Evolutionary conservation across 2,113 vertebrate genomes (phyloP).

Genomic region (Megalops atlanticus): DNA sequence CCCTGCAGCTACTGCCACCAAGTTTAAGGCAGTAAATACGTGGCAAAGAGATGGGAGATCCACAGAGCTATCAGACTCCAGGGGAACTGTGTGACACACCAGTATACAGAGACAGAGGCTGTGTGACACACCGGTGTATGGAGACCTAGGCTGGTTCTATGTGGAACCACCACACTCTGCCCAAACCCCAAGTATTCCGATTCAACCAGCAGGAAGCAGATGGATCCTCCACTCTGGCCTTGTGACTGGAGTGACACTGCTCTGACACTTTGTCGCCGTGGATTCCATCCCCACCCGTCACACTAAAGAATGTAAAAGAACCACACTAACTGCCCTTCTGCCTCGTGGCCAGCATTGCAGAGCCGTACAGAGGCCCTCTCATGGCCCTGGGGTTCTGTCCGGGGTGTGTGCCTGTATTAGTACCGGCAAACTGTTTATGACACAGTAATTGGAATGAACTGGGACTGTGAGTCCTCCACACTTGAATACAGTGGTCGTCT

Average conservation of each 20-base stretch:
- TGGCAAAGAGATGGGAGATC: neutral
- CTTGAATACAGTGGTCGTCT: neutral
- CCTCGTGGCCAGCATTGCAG: neutral
- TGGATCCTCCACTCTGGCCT: no score
- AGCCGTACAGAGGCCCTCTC: no score
- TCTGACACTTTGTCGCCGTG: neutral
- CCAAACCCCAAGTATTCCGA: no score
- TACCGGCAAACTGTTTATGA: neutral
- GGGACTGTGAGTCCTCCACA: neutral
- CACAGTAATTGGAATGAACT: neutral
- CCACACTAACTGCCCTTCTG: neutral
- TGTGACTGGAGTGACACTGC: neutral
- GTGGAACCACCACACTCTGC: no score
- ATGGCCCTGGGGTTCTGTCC: neutral
- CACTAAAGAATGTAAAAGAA: neutral
- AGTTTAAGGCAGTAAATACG: neutral
- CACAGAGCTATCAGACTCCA: no score
- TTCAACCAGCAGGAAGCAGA: no score
- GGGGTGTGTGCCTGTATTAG: neutral
- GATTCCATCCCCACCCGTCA: neutral
- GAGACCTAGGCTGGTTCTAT: no score
- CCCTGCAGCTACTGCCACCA: neutral
- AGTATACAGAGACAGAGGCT: no score
- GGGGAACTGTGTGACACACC: no score
- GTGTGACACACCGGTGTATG: no score